Evolutionary conservation across 2,797 vertebrate species (phyloP).

Genomic region (Paratrypauchen microcephalus): DNA sequence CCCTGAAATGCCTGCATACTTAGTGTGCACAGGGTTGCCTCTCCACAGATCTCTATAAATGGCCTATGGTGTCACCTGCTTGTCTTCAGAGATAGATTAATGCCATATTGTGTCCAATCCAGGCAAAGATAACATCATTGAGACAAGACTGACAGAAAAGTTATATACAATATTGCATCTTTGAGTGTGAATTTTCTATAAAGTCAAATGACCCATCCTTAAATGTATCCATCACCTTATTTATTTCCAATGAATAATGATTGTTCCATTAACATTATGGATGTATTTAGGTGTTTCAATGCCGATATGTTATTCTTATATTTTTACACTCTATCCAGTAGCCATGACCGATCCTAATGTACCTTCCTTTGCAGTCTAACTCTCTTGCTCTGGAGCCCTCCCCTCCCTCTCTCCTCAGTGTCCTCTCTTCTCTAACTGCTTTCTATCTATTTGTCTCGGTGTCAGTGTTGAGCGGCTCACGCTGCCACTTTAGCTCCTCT

Average conservation of each 20-base stretch:
- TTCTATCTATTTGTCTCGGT: conserved; percentile 76
- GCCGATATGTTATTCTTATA: neutral
- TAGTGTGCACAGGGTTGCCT: too few species aligned
- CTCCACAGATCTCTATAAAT: too few species aligned
- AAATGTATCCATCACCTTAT: neutral
- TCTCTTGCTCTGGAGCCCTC: conserved; percentile 29
- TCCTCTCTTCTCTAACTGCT: conserved; percentile 67
- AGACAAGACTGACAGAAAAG: neutral
- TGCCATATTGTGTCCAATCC: neutral
- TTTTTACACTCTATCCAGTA: conserved; percentile 25
- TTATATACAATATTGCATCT: neutral
- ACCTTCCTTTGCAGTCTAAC: conserved; percentile 40
- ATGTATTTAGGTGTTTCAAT: neutral
- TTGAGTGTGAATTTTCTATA: neutral
- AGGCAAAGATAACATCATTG: too few species aligned
- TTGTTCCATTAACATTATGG: neutral
- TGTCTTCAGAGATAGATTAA: neutral
- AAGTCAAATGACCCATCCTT: neutral
- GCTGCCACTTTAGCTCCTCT: conserved; percentile 69
- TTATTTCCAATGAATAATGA: neutral
- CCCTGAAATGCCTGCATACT: too few species aligned
- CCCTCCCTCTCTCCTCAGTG: conserved; percentile 31
- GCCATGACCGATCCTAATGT: conserved; percentile 63
- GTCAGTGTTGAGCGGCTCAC: conserved; percentile 67
- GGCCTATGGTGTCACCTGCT: too few species aligned